Evolutionary conservation across 2,797 vertebrate genomes (phyloP), one percentile per base, ranked within the genome.

Genomic region (Mormyrus proboscirostris): DNA sequence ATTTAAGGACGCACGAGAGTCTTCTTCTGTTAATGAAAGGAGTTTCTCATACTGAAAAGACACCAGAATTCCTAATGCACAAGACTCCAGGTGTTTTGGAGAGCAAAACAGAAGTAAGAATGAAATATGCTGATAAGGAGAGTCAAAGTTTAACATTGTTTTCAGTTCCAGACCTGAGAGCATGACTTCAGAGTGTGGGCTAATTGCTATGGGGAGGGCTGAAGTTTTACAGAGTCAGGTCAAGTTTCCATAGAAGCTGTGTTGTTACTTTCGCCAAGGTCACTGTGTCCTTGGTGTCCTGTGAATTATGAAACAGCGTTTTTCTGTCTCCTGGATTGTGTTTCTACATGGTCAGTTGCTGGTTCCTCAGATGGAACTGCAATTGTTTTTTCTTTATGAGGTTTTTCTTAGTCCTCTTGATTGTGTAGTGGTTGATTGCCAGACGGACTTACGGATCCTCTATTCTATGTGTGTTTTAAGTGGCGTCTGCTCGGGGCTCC

Each of bases 11-110:
- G 85, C 59, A 65, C 47, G 73, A 55, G 79, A 55, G n/a, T 89
- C 86, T 89, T 49, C 53, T 14, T 51, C 69, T 79, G 73, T 44
- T 79, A 79, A 79, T 16, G 38, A 79, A 6, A 44, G 33, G 41
- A 19, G 41, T 79, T 8, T 82, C 41, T 22, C 41, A 9, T 47
- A n/a, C 8, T 82, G 76, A 47, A 44, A 47, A 82, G 19, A 47
- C 59, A 62, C 92, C 92, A 90, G 92, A 91, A 93, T 87, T 90
- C 90, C 91, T 91, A 94, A 93, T 90, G 88, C 90, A 89, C 90
- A 50, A 53, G 33, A 38, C 69, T 76, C 51, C 69, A 44, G 93
- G 93, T 93, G 89, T 92, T 91, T 92, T 90, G 6, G 92, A 95
- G 93, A 92, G 93, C 44, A 29, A 16, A 38, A 86, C 51, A 57